phyloP scores from a whole-genome alignment of 2,888 invertebrate genomes.

The Clanis bilineata region DNA sequence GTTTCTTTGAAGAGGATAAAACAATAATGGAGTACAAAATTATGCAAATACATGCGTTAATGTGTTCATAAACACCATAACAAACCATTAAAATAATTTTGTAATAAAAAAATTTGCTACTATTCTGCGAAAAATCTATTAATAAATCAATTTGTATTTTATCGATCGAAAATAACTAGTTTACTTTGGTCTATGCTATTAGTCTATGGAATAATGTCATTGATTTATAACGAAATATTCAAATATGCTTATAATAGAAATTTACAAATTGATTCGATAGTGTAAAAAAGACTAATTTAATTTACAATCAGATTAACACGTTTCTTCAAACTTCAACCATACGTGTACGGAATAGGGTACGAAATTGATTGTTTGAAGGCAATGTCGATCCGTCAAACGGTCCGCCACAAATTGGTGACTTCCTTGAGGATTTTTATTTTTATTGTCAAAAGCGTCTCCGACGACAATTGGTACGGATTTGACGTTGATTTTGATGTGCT shows the following conservation, averaged over 20 bases:
- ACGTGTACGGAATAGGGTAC: conserved; percentile 23
- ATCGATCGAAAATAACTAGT: background rate
- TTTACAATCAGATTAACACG: conserved; percentile 48
- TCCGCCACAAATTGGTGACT: conserved; percentile 68
- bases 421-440: conserved; percentile 78
- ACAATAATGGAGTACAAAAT: background rate
- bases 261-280: conserved; percentile 5
- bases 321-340: conserved; percentile 24
- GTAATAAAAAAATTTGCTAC: background rate
- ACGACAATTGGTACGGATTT: conserved; percentile 75
- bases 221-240: conserved; percentile 3
- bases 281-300: conserved; percentile 53
- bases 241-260: background rate
- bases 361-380: conserved; percentile 25
- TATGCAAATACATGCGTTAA: background rate
- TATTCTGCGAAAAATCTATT: background rate
- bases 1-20: background rate
- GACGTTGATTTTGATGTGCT: conserved; percentile 61
- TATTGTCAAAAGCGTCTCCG: conserved; percentile 74
- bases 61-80: background rate
- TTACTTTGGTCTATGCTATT: background rate
- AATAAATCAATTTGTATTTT: background rate
- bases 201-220: background rate
- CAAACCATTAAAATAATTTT: background rate
- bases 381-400: conserved; percentile 37